A percentile compares a stretch with the other conserved stretches of the same genome.
These are phyloP conservation scores for Congeria kusceri DNA, from an alignment of 2,888 invertebrate species.

Conservation along the genomic window DNA sequence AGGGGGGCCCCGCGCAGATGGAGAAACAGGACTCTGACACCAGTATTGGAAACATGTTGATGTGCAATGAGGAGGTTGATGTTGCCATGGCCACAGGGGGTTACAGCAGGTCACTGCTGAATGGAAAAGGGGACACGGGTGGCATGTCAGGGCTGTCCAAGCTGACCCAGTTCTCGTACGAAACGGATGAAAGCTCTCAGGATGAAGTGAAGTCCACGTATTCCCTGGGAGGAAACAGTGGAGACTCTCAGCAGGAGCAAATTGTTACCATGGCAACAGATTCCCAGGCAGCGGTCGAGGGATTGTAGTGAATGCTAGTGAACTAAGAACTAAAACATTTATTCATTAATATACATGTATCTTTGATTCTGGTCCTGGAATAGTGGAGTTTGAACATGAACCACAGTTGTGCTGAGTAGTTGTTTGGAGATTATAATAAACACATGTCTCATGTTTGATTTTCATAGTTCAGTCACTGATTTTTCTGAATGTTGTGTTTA, in stretches of 20 bases:
- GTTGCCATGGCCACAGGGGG: conserved; percentile 35
- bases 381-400: background rate
- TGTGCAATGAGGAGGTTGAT: conserved; percentile 56
- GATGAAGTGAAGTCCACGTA: conserved; percentile 54
- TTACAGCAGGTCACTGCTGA: conserved; percentile 14
- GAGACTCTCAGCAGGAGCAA: conserved; percentile 5
- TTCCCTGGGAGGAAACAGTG: conserved; percentile 21
- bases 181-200: conserved; percentile 64
- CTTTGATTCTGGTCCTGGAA: background rate
- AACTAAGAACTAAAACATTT: no score
- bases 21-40: conserved; percentile 47
- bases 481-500: no score
- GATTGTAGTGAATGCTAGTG: no score
- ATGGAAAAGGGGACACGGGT: conserved; percentile 13
- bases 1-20: conserved; percentile 12
- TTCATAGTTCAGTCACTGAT: no score
- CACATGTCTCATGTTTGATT: no score
- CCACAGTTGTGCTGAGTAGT: no score
- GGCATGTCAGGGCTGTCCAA: conserved; percentile 36
- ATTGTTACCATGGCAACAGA: conserved; percentile 24
- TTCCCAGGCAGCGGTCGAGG: background rate
- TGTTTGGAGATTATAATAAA: no score
- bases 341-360: background rate
- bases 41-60: conserved; percentile 38
- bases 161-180: conserved; percentile 57